Base-by-base conservation (phyloP, 2,113 vertebrate species). In the Camelus dromedarius region DNA sequence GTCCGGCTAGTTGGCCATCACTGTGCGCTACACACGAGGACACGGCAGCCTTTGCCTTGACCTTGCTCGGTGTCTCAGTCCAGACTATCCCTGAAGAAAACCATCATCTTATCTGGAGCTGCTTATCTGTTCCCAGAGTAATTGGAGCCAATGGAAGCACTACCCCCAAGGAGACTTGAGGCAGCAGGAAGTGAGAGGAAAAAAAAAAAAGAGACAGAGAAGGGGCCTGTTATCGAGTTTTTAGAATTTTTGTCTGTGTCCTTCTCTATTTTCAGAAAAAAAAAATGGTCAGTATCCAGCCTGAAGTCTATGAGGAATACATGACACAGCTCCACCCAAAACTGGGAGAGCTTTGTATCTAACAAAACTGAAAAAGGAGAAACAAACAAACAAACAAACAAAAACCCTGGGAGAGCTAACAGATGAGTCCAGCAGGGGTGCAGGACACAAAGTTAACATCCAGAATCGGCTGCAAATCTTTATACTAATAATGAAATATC, bases 221-320 rank as follows among this genome's bases (percentile, higher is more conserved):
- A 28, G 1, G n/a, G 30, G 22, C 20, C 5, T 24, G 5, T n/a
- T 28, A 12, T 8, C 0, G 3, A 16, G 2, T 13, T n/a, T 38
- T 70, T 26, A 26, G 3, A 28, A 50, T 35, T 22, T 22, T 54
- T 14, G 14, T 32, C 38, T 54, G 38, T 13, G n/a, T 4, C 50
- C 46, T 54, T 50, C 52, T 26, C 16, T 32, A 22, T 48, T 76
- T 81, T 46, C 19, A 20, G 58, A 24, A 66, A 48, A 66, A 56
- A 5, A 24, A 35, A 3, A 42, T 42, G 38, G 46, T 87, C 24
- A 64, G 0, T 8, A 48, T n/a, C 22, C 19, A 62, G n/a, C 28
- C 52, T 30, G 26, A 62, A 48, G 24, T 22, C 8, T 50, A 22
- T 10, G 1, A 62, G 24, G n/a, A 50, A 6, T 9, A 12, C 13